These are phyloP conservation scores for Copsychus sechellarum DNA, from an alignment of 2,113 vertebrate genomes.

Conservation along the genomic window DNA sequence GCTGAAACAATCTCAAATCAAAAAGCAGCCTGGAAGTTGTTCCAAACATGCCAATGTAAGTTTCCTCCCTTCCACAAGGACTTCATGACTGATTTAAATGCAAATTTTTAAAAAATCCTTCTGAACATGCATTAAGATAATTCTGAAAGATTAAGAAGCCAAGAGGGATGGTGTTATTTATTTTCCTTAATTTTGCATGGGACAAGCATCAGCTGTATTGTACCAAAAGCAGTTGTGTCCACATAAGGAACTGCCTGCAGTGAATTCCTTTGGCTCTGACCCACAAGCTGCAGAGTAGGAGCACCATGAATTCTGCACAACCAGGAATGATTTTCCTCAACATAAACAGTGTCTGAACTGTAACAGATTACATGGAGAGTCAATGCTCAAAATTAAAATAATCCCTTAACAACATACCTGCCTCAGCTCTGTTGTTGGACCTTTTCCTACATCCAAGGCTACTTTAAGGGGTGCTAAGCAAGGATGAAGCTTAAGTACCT, in stretches of 20 bases:
- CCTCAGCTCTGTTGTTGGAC: constrained; percentile 84
- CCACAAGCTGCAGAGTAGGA: not conserved
- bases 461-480: constrained; percentile 89
- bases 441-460: constrained; percentile 86
- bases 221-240: not conserved
- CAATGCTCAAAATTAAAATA: not conserved
- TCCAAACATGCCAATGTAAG: not conserved
- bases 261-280: not conserved
- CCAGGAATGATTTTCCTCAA: not conserved
- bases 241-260: not conserved
- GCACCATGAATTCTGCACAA: not conserved
- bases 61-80: not conserved
- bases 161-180: not conserved
- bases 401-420: constrained; percentile 76
- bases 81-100: not conserved
- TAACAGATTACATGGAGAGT: not conserved
- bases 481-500: constrained; percentile 96
- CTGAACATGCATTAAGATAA: not conserved
- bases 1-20: not conserved
- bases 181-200: not conserved
- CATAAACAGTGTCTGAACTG: not conserved
- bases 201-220: not conserved
- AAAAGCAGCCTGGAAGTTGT: not conserved
- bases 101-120: not conserved
- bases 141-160: not conserved